A percentile compares a stretch with the other conserved stretches of the same genome.
These are phyloP conservation scores for Rotaria socialis DNA, from an alignment of 2,888 invertebrate genomes.

Conservation along the genomic window DNA sequence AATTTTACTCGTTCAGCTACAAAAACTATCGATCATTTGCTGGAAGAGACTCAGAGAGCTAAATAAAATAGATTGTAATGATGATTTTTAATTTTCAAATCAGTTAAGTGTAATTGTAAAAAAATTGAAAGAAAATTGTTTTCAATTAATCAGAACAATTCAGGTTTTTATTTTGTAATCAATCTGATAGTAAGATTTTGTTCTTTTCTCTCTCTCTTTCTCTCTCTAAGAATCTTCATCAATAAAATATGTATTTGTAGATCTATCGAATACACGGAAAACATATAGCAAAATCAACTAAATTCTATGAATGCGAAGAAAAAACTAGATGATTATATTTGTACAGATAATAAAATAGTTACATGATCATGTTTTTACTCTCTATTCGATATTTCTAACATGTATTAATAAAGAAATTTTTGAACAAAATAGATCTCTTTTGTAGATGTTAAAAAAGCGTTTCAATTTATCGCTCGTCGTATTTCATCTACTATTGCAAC, in stretches of 20 bases:
- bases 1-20: conserved; percentile 36
- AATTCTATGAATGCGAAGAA: too few species aligned
- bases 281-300: background rate
- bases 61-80: background rate
- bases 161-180: background rate
- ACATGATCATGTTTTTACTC: too few species aligned
- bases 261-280: background rate
- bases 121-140: too few species aligned
- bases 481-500: background rate
- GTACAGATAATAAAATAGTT: too few species aligned
- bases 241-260: background rate
- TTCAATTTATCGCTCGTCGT: background rate
- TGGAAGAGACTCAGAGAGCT: background rate
- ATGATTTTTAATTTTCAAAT: background rate
- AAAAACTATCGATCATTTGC: background rate
- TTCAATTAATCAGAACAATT: too few species aligned
- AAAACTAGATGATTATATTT: too few species aligned
- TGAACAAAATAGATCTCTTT: background rate
- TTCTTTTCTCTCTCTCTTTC: background rate
- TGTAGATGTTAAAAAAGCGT: background rate
- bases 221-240: background rate
- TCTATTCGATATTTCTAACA: too few species aligned
- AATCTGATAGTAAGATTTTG: background rate
- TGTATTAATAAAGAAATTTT: too few species aligned
- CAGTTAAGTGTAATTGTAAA: background rate